Evolutionary conservation across 2,113 vertebrate genomes (phyloP).

Genomic region (Phalacrocorax carbo): DNA sequence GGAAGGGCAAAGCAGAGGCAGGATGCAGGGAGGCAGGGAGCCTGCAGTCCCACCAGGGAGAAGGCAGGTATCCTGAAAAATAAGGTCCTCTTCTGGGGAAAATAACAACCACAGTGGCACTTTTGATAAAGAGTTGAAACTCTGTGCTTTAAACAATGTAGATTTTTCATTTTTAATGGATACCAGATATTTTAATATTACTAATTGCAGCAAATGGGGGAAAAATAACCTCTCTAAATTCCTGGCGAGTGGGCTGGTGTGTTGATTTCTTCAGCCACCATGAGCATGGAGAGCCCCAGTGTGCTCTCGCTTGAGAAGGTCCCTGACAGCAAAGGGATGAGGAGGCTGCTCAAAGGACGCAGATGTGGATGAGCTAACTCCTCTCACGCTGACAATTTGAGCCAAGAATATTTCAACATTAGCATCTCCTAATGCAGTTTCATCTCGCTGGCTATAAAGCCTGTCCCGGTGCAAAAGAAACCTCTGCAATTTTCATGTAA

Average conservation of each 20-base stretch:
- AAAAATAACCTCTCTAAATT: neutral
- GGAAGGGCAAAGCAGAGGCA: neutral
- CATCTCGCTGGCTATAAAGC: conserved; percentile 3
- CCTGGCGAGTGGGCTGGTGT: neutral
- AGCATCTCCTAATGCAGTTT: conserved; percentile 15
- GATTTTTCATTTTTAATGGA: neutral
- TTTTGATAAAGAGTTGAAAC: neutral
- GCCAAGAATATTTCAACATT: conserved; percentile 41
- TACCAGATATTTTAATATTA: neutral
- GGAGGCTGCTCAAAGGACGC: neutral
- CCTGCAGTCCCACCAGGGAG: neutral
- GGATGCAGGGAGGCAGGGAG: neutral
- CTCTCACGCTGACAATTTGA: neutral
- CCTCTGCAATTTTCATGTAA: neutral
- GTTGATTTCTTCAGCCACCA: neutral
- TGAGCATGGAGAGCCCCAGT: neutral
- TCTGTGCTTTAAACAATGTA: neutral
- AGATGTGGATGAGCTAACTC: conserved; percentile 29
- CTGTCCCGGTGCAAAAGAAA: neutral
- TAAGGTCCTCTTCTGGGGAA: neutral
- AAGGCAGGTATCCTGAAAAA: neutral
- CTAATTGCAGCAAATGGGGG: neutral
- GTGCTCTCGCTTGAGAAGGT: neutral
- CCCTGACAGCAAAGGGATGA: neutral
- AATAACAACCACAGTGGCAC: neutral